Evolutionary conservation across 2,113 vertebrate species (phyloP).

Genomic region (Jaculus jaculus): DNA sequence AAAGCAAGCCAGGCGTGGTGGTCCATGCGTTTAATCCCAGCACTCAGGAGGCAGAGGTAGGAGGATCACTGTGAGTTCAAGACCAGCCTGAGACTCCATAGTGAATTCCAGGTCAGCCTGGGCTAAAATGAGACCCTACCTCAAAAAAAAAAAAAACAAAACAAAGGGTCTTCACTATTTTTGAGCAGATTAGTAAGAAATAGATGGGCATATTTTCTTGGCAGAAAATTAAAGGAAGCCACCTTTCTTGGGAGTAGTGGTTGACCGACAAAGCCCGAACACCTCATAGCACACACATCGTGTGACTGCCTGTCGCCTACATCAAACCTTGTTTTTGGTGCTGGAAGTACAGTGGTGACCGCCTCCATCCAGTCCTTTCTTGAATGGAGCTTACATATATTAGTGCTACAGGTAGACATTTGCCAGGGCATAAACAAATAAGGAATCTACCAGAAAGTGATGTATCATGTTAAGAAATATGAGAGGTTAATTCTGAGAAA

Average conservation of each 20-base stretch:
- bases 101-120: too few relatives aligned
- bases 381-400: background rate
- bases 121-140: too few relatives aligned
- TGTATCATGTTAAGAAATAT: background rate
- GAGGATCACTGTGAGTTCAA: too few relatives aligned
- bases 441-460: background rate
- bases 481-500: background rate
- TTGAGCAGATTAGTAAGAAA: background rate
- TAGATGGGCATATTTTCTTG: background rate
- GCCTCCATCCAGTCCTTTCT: background rate
- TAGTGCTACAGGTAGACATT: background rate
- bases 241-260: background rate
- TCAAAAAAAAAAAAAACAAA: too few relatives aligned
- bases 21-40: too few relatives aligned
- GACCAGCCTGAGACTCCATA: background rate
- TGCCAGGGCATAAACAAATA: background rate
- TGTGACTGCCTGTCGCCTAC: rapidly evolving
- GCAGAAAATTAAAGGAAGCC: background rate
- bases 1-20: too few relatives aligned
- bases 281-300: too few relatives aligned
- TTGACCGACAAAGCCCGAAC: background rate
- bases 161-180: too few relatives aligned
- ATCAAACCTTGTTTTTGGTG: background rate
- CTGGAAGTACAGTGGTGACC: background rate
- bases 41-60: too few relatives aligned